phyloP scores from a whole-genome alignment of 1,140 invertebrate species.

The Oedothorax gibbosus region DNA sequence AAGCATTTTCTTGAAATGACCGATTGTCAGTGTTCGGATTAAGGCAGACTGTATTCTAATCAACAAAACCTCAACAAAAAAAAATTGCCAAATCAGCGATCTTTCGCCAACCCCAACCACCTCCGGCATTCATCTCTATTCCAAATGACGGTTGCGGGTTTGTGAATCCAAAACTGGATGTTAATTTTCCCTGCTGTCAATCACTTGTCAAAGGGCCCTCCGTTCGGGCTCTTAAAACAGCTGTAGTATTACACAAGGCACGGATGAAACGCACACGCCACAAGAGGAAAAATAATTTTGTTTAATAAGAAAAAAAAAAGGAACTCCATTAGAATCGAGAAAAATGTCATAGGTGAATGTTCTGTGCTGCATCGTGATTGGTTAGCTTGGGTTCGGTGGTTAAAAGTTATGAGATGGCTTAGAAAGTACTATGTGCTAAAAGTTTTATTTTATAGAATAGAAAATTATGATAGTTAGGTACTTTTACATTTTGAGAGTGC shows the following conservation, averaged over 20 bases:
- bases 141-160: conserved; percentile 54
- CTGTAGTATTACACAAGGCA: conserved; percentile 49
- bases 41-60: too few relatives aligned
- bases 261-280: conserved; percentile 6
- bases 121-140: conserved; percentile 9
- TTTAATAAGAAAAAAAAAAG: neutral
- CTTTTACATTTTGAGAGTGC: too few relatives aligned
- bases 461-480: too few relatives aligned
- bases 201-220: conserved; percentile 28
- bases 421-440: too few relatives aligned
- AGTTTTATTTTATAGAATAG: too few relatives aligned
- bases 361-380: neutral
- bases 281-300: neutral
- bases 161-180: conserved; percentile 56
- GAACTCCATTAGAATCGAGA: conserved; percentile 17
- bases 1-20: too few relatives aligned
- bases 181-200: conserved; percentile 60
- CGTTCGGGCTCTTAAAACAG: conserved; percentile 49
- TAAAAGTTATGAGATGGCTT: neutral
- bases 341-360: conserved; percentile 46
- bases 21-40: too few relatives aligned
- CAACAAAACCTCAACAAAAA: too few relatives aligned
- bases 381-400: neutral
- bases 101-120: neutral
- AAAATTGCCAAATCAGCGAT: neutral